phyloP scores from a whole-genome alignment of 2,888 invertebrate genomes.

The Drosophila ezoana region DNA sequence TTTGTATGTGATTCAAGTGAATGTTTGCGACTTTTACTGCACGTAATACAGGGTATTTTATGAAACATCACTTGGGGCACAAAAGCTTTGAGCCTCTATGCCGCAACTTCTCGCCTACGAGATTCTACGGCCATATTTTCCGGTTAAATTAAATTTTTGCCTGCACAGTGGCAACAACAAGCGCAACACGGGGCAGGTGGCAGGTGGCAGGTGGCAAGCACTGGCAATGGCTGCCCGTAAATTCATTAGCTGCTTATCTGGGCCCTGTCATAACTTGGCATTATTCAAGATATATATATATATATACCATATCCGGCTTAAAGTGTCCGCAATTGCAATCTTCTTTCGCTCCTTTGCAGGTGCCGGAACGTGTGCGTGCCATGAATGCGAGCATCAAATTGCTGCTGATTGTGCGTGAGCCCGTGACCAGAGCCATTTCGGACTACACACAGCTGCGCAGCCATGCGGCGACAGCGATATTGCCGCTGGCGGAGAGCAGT shows the following conservation, averaged over 20 bases:
- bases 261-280: conserved; percentile 32
- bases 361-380: conserved; percentile 95
- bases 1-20: neutral
- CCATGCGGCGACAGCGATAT: conserved; percentile 91
- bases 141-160: conserved; percentile 77
- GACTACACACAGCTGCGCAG: conserved; percentile 97
- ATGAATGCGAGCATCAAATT: conserved; percentile 97
- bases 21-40: too few relatives aligned
- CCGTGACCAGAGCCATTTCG: conserved; percentile 97
- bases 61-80: neutral
- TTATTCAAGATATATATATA: conserved; percentile 14
- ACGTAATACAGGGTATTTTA: conserved; percentile 8
- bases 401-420: conserved; percentile 97
- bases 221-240: conserved; percentile 34
- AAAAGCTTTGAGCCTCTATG: conserved; percentile 11
- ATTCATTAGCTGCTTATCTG: conserved; percentile 59
- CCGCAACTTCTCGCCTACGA: conserved; percentile 36
- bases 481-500: conserved; percentile 85
- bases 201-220: conserved; percentile 13
- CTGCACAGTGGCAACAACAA: conserved; percentile 64
- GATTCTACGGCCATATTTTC: conserved; percentile 68
- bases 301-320: conserved; percentile 9
- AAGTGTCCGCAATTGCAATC: neutral
- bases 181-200: conserved; percentile 7
- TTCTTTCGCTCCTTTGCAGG: conserved; percentile 85